Percentiles rank a stretch among this genome's conserved stretches.
These are phyloP conservation scores for Pheosia gnoma DNA, from an alignment of 2,888 invertebrate genomes.

Conservation along the genomic window DNA sequence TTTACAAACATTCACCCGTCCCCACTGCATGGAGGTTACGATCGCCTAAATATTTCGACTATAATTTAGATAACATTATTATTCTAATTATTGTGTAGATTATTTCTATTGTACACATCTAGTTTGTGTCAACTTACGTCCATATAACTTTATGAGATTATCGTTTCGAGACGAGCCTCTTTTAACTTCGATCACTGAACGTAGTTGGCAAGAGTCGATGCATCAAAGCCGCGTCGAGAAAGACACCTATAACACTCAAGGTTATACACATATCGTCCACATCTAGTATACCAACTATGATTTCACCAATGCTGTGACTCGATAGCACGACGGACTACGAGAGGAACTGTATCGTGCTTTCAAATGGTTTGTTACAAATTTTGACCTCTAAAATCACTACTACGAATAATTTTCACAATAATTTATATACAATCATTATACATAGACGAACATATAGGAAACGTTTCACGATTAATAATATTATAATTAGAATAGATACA, in stretches of 20 bases:
- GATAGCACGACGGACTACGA: conserved; percentile 78
- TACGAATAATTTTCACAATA: conserved; percentile 50
- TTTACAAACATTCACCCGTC: conserved; percentile 57
- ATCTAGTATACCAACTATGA: conserved; percentile 47
- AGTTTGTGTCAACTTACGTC: conserved; percentile 65
- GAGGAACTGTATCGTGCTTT: conserved; percentile 83
- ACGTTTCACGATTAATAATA: conserved; percentile 40
- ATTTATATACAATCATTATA: conserved; percentile 64
- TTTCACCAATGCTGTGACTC: conserved; percentile 66
- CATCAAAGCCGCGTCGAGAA: conserved; percentile 57
- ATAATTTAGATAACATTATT: conserved; percentile 63
- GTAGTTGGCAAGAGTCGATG: conserved; percentile 62
- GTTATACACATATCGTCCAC: conserved; percentile 39
- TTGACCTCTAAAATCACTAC: conserved; percentile 64
- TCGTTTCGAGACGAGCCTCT: conserved; percentile 60
- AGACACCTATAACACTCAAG: conserved; percentile 52
- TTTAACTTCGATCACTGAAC: conserved; percentile 51
- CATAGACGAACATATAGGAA: conserved; percentile 54
- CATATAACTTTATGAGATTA: conserved; percentile 58
- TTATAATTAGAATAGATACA: conserved; percentile 40
- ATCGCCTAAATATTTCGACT: conserved; percentile 55
- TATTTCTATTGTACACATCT: conserved; percentile 66
- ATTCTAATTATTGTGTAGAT: conserved; percentile 66
- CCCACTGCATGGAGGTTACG: conserved; percentile 44
- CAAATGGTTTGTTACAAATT: conserved; percentile 74